Evolutionary conservation across 35 echinoderm and acorn worm species (phyloP), one percentile per base, ranked within the genome.

Genomic region (Lytechinus pictus): DNA sequence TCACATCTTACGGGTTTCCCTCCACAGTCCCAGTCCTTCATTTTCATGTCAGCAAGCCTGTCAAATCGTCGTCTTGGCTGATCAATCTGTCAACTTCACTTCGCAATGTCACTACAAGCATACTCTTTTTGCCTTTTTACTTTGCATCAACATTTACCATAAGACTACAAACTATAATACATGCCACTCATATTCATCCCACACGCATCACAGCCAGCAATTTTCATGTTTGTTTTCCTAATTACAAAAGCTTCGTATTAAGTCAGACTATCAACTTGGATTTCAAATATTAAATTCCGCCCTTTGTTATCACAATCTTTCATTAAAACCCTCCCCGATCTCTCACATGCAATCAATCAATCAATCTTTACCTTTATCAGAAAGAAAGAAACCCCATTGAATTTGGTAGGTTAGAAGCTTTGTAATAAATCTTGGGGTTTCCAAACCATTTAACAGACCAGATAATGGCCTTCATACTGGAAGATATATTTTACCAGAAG

Each of bases 371-470:
- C 66, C n/a, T 44, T 44, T 44, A 16, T 79, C 66, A 1, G 14
- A 79, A 71, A 79, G 66, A 79, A 79, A 79, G n/a, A 79, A 44
- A 44, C 1, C 33, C 33, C 66, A 16, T 79, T 79, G 66, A 79
- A 5, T 79, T 79, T 79, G 16, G 57, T 6, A 8, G 21, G 66
- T 79, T 79, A 79, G 66, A 7, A 79, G 66, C 21, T 79, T 79
- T n/a, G 19, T 24, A 79, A 79, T 79, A 79, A 79, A 79, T n/a
- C 66, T n/a, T 79, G 66, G 21, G 21, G 66, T 79, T 79, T 79
- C 66, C 66, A 79, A 79, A 79, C n/a, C 66, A 79, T 79, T 79
- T 79, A 79, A 24, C 66, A 79, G 66, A 79, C 66, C 66, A 79
- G 66, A 79, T 79, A 79, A 79, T 79, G 66, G 14, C 66, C 66